Percentiles rank a stretch among this genome's conserved stretches.
phyloP scores from a whole-genome alignment of 2,888 invertebrate genomes.

The Venustoraphidia nigricollis region DNA sequence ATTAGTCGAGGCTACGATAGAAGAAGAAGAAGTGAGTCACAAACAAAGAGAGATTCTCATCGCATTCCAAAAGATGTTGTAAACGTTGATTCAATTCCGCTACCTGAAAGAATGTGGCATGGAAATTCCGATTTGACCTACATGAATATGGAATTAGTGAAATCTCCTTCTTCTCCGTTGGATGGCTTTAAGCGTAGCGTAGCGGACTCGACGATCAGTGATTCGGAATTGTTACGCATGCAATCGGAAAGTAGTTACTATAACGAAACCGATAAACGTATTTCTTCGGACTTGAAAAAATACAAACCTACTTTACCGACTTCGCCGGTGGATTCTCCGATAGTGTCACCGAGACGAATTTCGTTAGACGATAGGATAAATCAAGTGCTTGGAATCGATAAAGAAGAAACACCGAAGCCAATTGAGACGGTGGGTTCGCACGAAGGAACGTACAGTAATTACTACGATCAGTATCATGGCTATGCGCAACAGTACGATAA shows the following conservation, averaged over 20 bases:
- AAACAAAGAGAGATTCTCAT: background rate
- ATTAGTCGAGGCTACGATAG: constrained; percentile 1
- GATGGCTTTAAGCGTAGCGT: constrained; percentile 29
- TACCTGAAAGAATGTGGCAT: no score
- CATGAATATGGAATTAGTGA: constrained; percentile 10
- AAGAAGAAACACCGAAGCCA: constrained; percentile 17
- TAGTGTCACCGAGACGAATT: constrained; percentile 35
- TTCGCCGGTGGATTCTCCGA: constrained; percentile 7
- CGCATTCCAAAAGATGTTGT: no score
- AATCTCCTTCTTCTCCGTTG: constrained; percentile 22
- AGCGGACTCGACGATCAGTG: constrained; percentile 37
- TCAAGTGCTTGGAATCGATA: constrained; percentile 38
- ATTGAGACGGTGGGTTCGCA: constrained; percentile 8
- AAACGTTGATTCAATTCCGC: no score
- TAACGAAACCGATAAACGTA: constrained; percentile 13
- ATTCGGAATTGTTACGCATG: constrained; percentile 26
- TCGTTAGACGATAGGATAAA: constrained; percentile 44
- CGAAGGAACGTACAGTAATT: constrained; percentile 5
- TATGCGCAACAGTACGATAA: constrained; percentile 6
- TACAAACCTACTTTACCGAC: background rate
- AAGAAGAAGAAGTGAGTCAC: constrained; percentile 1
- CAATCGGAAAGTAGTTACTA: constrained; percentile 8
- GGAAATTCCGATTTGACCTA: constrained; percentile 8
- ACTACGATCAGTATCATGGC: constrained; percentile 4
- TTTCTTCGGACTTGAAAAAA: background rate